phyloP scores from a whole-genome alignment of 1,140 invertebrate species.

The Hydropsyche tenuis region DNA sequence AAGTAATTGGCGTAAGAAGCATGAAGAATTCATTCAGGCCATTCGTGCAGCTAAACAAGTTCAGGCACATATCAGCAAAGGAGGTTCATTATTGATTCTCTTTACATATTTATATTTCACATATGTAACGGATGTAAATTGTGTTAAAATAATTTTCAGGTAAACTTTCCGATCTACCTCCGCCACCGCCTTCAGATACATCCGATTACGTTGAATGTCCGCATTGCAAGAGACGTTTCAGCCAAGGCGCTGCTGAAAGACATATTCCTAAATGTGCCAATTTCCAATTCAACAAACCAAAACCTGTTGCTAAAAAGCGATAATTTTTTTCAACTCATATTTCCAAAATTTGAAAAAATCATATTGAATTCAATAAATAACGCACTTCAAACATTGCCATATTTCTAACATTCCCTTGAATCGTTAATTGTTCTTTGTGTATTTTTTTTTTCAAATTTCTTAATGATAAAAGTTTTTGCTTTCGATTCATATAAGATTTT shows the following conservation, averaged over 20 bases:
- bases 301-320: conserved; percentile 54
- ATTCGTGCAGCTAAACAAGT: conserved; percentile 89
- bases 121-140: background rate
- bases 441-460: background rate
- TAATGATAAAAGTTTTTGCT: too few species aligned
- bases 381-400: background rate
- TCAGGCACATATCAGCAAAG: conserved; percentile 82
- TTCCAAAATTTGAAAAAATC: background rate
- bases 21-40: conserved; percentile 90
- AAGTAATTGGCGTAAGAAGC: conserved; percentile 88
- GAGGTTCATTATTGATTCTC: conserved; percentile 61
- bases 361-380: background rate
- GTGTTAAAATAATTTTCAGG: conserved; percentile 51
- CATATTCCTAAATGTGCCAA: conserved; percentile 93
- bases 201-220: conserved; percentile 93
- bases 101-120: background rate
- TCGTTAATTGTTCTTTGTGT: background rate
- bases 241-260: conserved; percentile 82
- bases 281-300: conserved; percentile 80
- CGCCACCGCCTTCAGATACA: conserved; percentile 84
- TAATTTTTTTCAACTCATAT: conserved; percentile 13
- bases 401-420: background rate
- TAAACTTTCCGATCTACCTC: conserved; percentile 86
- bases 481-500: too few species aligned
- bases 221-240: conserved; percentile 88